These are phyloP conservation scores for Abramis brama DNA, from an alignment of 2,113 vertebrate species.

Conservation along the genomic window DNA sequence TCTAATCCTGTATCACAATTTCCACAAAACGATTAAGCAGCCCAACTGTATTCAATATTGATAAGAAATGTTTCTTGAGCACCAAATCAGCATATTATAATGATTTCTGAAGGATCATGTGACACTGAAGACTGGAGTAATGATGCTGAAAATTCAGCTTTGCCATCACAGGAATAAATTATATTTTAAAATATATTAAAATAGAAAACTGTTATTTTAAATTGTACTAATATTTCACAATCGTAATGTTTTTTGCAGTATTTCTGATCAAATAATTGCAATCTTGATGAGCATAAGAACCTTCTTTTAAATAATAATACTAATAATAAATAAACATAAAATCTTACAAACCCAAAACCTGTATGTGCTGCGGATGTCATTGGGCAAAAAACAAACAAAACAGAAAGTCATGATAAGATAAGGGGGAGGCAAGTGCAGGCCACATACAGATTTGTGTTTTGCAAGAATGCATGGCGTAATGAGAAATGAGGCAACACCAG, in stretches of 20 bases:
- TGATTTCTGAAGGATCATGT: neutral
- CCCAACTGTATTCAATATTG: neutral
- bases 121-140: neutral
- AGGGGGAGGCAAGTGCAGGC: neutral
- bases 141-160: neutral
- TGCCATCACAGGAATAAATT: neutral
- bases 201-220: neutral
- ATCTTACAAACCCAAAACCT: neutral
- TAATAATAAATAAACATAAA: neutral
- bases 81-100: neutral
- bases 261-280: neutral
- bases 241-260: neutral
- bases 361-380: neutral
- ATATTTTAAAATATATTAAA: neutral
- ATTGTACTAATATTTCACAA: neutral
- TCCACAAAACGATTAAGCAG: neutral
- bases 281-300: neutral
- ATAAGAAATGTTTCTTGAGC: neutral
- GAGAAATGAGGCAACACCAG: neutral
- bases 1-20: neutral
- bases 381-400: neutral
- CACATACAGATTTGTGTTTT: constrained; percentile 5
- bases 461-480: constrained; percentile 8
- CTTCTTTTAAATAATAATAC: neutral
- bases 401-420: neutral